Percentiles rank a stretch among this genome's conserved stretches.
phyloP scores from a whole-genome alignment of 2,888 invertebrate genomes.

The Coelopa pilipes region DNA sequence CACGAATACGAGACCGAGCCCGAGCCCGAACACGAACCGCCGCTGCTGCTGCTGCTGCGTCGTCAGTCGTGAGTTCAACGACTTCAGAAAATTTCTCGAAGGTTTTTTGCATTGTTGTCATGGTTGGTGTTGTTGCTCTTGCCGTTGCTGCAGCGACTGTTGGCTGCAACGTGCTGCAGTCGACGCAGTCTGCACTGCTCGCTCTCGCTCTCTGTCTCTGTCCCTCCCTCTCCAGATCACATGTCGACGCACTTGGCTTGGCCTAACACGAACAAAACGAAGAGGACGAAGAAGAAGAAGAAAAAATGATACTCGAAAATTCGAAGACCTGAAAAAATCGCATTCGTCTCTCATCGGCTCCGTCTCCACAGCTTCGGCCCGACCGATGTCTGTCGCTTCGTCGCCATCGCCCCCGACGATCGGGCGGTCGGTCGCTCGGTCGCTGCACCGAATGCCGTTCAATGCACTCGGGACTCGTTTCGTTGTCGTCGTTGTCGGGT shows the following conservation, averaged over 20 bases:
- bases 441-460: constrained; percentile 61
- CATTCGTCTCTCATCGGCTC: constrained; percentile 12
- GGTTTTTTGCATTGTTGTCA: constrained; percentile 52
- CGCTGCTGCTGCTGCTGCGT: neutral
- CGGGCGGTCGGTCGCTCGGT: constrained; percentile 11
- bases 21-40: constrained; percentile 27
- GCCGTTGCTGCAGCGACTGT: constrained; percentile 1
- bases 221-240: too few species aligned
- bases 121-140: too few species aligned
- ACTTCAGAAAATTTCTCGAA: constrained; percentile 64
- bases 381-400: too few species aligned
- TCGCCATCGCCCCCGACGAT: too few species aligned
- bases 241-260: constrained; percentile 23
- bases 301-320: too few species aligned
- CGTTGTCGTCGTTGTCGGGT: too few species aligned
- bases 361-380: constrained; percentile 40
- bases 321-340: constrained; percentile 44
- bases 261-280: too few species aligned
- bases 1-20: too few species aligned
- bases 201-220: too few species aligned
- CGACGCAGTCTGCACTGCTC: constrained; percentile 52
- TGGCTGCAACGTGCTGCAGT: constrained; percentile 16
- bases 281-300: too few species aligned
- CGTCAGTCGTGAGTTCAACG: constrained; percentile 57
- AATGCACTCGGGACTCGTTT: constrained; percentile 58